These are phyloP conservation scores for Rynchops niger DNA, from an alignment of 2,113 vertebrate species.

Conservation along the genomic window DNA sequence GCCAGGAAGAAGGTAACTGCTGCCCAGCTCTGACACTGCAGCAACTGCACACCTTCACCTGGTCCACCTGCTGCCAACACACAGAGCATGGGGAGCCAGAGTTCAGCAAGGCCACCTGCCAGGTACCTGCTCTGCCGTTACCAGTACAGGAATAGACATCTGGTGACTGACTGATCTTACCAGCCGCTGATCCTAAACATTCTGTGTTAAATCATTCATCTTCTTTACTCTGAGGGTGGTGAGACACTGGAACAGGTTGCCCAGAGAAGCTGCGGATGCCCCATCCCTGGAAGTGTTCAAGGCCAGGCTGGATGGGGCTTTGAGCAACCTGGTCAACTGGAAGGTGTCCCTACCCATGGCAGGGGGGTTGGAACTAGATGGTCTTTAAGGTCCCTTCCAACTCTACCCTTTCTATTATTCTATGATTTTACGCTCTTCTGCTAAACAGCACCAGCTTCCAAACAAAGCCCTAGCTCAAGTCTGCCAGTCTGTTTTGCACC, in stretches of 20 bases:
- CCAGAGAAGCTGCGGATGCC: not conserved
- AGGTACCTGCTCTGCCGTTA: not conserved
- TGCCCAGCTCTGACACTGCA: not conserved
- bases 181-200: conserved; percentile 9
- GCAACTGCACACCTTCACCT: not conserved
- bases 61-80: not conserved
- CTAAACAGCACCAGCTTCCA: not conserved
- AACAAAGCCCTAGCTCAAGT: not conserved
- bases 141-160: not conserved
- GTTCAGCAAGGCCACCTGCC: not conserved
- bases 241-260: not conserved
- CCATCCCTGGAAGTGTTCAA: not conserved
- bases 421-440: not conserved
- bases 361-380: not conserved
- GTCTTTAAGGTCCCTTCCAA: not conserved
- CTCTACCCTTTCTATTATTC: not conserved
- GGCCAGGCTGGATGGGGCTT: not conserved
- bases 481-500: not conserved
- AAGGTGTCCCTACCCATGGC: not conserved
- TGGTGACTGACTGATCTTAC: not conserved
- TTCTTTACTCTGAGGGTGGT: not conserved
- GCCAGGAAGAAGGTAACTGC: not conserved
- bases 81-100: not conserved
- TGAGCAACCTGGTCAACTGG: not conserved
- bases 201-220: not conserved